Evolutionary conservation across 2,113 vertebrate genomes (phyloP), one percentile per base, ranked within the genome.

Genomic region (Lophotis ruficrista): DNA sequence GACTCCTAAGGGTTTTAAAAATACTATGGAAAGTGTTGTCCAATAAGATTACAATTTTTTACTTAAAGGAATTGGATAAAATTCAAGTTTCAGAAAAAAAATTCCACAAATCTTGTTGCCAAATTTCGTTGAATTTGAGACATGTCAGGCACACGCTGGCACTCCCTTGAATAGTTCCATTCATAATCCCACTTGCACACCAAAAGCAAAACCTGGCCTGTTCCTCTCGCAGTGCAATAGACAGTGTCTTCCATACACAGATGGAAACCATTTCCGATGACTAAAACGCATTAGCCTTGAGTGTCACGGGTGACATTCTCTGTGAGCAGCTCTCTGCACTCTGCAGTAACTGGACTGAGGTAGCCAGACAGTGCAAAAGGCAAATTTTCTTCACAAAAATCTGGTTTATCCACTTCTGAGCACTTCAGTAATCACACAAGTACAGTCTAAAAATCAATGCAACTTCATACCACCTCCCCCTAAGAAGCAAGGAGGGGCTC

Each of bases 261-360:
- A 64, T 0, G 1, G 28, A 92, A 92, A 53, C 20, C 30, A 10
- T 53, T 92, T 50, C 50, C 7, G 6, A 33, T 69, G 53, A 76
- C 38, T 68, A 66, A 92, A 92, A 75, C 25, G 10, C 47, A 33
- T 83, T n/a, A 53, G 17, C 9, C 5, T 18, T 87, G 56, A 66
- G 68, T 45, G 76, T 53, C 71, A 73, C 37, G 37, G 66, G 31
- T 14, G 38, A 75, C 62, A 43, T 45, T 75, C 33, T 64, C 82
- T 1, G 1, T 37, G n/a, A 92, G 24, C 35, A 84, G 45, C 22
- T 78, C 30, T 47, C 65, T 31, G 2, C 0, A 0, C 22, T 89
- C 56, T 45, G 61, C 31, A 47, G 21, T 37, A 41, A 69, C 81
- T 87, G 56, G 51, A 17, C 37, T n/a, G 51, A 61, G 22, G 20